Percentiles rank a stretch among this genome's conserved stretches.
Evolutionary conservation across 2,113 vertebrate genomes (phyloP).

Genomic region (Mormyrus iriodes): DNA sequence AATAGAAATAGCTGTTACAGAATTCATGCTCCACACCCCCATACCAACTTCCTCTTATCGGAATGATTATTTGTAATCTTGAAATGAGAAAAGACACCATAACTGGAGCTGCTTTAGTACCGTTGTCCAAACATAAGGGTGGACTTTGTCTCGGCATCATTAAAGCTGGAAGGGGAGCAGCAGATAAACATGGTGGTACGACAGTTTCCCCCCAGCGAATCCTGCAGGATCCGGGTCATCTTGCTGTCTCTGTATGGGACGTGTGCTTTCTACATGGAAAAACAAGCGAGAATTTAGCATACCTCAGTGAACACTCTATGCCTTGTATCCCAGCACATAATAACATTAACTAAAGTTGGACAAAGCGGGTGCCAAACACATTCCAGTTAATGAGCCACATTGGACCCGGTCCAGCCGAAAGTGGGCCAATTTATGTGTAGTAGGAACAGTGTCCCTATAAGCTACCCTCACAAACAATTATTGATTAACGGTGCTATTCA

Average conservation of each 20-base stretch:
- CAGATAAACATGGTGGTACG: conserved; percentile 90
- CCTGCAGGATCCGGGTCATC: conserved; percentile 88
- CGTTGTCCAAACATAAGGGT: conserved; percentile 87
- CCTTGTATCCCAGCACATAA: not conserved
- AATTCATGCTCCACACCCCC: not conserved
- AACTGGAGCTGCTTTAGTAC: conserved; percentile 43
- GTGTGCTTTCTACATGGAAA: conserved; percentile 68
- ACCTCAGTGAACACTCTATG: no score
- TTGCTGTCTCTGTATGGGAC: conserved; percentile 87
- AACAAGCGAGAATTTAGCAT: not conserved
- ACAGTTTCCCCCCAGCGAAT: conserved; percentile 85
- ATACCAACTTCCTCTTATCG: not conserved
- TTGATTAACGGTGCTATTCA: not conserved
- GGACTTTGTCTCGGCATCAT: conserved; percentile 81
- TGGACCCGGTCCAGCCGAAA: not conserved
- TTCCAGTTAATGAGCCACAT: not conserved
- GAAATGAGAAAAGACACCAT: not conserved
- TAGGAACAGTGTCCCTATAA: not conserved
- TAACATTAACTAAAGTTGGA: not conserved
- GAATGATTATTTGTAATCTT: not conserved
- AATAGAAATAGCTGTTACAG: not conserved
- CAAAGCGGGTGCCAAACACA: not conserved
- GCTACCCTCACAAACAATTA: not conserved
- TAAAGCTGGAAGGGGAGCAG: conserved; percentile 84
- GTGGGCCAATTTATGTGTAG: not conserved